Conservation (phyloP, 2,888 invertebrate species). For the Metacarcinus magister region DNA sequence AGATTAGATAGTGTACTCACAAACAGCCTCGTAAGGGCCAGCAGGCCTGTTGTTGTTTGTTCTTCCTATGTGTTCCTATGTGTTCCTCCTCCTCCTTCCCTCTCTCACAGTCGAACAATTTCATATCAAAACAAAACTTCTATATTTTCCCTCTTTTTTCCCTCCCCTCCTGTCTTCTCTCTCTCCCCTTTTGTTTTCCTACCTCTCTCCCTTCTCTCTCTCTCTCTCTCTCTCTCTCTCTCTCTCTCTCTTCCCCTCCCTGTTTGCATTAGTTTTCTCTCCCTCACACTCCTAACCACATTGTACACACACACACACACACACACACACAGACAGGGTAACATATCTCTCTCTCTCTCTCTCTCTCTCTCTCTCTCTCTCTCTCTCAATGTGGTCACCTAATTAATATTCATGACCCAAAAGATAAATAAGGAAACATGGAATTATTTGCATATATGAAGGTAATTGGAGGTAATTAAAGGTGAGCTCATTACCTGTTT, state of each 20-base stretch:
- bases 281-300: background rate
- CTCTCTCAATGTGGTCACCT: background rate
- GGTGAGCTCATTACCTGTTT: background rate
- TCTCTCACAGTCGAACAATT: background rate
- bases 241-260: background rate
- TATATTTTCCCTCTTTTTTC: background rate
- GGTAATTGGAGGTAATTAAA: background rate
- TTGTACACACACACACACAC: too few relatives aligned
- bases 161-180: background rate
- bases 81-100: background rate
- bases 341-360: background rate
- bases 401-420: background rate
- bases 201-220: background rate
- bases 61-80: too few relatives aligned
- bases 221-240: background rate
- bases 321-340: too few relatives aligned
- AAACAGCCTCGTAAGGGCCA: too few relatives aligned
- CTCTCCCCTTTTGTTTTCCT: background rate
- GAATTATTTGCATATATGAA: background rate
- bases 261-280: background rate
- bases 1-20: too few relatives aligned
- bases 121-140: background rate
- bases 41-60: too few relatives aligned
- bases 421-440: background rate
- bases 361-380: constrained; percentile 26